Conservation (phyloP, 1,140 invertebrate genomes). For the Zaprionus ornatus region DNA sequence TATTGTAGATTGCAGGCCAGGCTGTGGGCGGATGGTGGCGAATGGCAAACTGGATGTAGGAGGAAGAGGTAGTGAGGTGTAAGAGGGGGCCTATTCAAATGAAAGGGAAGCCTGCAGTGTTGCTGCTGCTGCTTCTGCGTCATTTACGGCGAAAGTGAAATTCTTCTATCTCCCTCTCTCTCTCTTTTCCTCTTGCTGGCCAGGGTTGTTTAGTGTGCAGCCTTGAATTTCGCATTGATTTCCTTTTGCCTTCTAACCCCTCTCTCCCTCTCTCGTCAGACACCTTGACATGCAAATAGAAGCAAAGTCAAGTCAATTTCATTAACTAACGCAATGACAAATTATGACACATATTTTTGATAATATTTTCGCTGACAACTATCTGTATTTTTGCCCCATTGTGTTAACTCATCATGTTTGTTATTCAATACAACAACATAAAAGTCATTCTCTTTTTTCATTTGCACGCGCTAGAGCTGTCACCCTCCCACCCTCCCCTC, state of each 20-base stretch:
- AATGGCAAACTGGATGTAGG: constrained; percentile 9
- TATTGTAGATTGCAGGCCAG: constrained; percentile 47
- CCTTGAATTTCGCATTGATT: constrained; percentile 26
- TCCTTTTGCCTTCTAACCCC: constrained; percentile 18
- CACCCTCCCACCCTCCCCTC: background rate
- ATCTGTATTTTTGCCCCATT: background rate
- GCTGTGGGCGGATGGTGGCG: constrained; percentile 35
- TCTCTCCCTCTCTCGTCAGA: too few species aligned
- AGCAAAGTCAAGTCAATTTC: too few species aligned
- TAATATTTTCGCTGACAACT: constrained; percentile 15
- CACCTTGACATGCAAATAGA: constrained; percentile 46
- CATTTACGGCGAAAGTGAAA: constrained; percentile 55
- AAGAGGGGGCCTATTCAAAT: constrained; percentile 28
- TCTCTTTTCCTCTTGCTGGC: constrained; percentile 2
- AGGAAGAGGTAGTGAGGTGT: background rate
- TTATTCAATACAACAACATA: constrained; percentile 16
- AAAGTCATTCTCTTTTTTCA: constrained; percentile 36
- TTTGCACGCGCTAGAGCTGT: constrained; percentile 49
- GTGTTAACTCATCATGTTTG: constrained; percentile 23
- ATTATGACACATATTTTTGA: constrained; percentile 40
- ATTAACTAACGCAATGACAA: constrained; percentile 21
- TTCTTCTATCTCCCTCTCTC: background rate
- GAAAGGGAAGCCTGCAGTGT: constrained; percentile 63
- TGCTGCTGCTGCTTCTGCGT: constrained; percentile 22
- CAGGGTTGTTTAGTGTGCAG: constrained; percentile 37